Conservation (phyloP, 1,140 invertebrate species). For the Phthorimaea operculella region DNA sequence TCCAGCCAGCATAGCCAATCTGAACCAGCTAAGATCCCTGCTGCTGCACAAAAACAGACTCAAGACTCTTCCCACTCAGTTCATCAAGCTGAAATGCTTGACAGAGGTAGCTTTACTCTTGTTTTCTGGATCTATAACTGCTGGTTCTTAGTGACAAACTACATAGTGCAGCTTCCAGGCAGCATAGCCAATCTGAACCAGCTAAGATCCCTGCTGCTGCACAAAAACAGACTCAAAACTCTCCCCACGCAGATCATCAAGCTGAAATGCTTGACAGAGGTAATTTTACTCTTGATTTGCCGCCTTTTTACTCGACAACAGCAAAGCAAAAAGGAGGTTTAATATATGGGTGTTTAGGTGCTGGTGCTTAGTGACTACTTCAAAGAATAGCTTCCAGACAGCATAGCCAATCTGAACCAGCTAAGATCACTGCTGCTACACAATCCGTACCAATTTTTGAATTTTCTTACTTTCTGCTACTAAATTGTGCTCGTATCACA, state of each 20-base stretch:
- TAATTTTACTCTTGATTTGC: too few species aligned
- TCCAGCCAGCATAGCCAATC: slow-evolving; percentile 86
- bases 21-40: slow-evolving; percentile 88
- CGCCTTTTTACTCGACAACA: too few species aligned
- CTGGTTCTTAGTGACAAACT: slow-evolving; percentile 95
- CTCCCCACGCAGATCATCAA: slow-evolving; percentile 94
- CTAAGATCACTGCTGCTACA: slow-evolving; percentile 90
- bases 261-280: slow-evolving; percentile 87
- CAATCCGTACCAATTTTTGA: too few species aligned
- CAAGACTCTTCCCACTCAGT: slow-evolving; percentile 91
- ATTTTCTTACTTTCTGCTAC: too few species aligned
- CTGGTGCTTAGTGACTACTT: slow-evolving; percentile 93
- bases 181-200: slow-evolving; percentile 88
- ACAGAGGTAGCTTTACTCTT: too few species aligned
- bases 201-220: slow-evolving; percentile 87
- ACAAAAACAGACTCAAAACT: slow-evolving; percentile 91
- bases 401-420: slow-evolving; percentile 86
- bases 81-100: slow-evolving; percentile 88
- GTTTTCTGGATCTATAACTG: slow-evolving; percentile 84
- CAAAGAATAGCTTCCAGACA: slow-evolving; percentile 86
- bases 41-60: slow-evolving; percentile 92
- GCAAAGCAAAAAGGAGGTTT: too few species aligned
- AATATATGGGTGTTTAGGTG: slow-evolving; percentile 84
- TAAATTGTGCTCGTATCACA: too few species aligned
- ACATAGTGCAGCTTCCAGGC: slow-evolving; percentile 86